These are phyloP conservation scores for Augochlorella aurata DNA, from an alignment of 2,888 invertebrate species.

Conservation along the genomic window DNA sequence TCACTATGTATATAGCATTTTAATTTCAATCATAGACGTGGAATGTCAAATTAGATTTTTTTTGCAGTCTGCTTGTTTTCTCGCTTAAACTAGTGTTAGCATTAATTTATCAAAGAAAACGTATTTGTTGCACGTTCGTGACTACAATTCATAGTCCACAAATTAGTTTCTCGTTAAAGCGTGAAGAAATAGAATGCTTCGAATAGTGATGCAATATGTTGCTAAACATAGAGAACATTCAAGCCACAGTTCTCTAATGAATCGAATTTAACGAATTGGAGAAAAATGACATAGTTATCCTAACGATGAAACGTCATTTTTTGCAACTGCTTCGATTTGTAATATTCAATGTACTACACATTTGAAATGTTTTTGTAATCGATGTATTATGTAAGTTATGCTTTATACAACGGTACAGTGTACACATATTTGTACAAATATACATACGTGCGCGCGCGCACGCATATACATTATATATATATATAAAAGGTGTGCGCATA, in stretches of 20 bases:
- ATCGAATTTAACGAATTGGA: background rate
- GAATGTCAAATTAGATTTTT: constrained; percentile 7
- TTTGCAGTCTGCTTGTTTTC: background rate
- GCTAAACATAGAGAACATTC: constrained; percentile 14
- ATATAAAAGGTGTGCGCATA: too few relatives aligned
- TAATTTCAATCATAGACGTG: background rate
- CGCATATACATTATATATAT: too few relatives aligned
- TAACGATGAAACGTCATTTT: constrained; percentile 21
- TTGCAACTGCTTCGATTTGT: constrained; percentile 16
- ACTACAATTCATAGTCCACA: background rate
- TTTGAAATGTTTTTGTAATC: constrained; percentile 35
- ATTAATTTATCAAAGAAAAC: background rate
- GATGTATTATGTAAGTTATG: constrained; percentile 7
- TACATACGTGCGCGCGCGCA: background rate
- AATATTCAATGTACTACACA: constrained; percentile 32
- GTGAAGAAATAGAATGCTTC: constrained; percentile 2
- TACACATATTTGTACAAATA: constrained; percentile 33
- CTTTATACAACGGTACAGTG: constrained; percentile 22
- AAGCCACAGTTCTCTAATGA: constrained; percentile 11
- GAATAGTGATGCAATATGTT: background rate
- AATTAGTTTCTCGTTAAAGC: background rate
- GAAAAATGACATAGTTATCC: constrained; percentile 15
- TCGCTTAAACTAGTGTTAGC: constrained; percentile 6
- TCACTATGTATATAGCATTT: background rate
- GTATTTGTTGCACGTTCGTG: background rate